Base-by-base conservation (phyloP, 2,888 invertebrate species). In the Apamea crenata region DNA sequence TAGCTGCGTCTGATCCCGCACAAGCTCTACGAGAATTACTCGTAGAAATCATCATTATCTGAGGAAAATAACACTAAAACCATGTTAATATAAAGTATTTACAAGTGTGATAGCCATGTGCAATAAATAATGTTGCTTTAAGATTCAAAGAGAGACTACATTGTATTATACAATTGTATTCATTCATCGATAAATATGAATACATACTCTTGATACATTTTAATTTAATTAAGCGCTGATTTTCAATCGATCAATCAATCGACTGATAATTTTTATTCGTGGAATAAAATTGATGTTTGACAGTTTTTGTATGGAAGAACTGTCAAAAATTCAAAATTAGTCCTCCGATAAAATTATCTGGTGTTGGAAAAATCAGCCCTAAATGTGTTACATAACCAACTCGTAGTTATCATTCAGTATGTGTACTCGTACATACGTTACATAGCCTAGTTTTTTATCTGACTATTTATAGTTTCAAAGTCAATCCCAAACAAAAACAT, bases 1-100 rank as follows among this genome's bases (percentile, higher is more conserved):
- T 66, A 78, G 78, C 82, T 77, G 74, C 71, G 56, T 85, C 85
- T 85, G 86, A 85, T 85, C 85, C 85, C 85, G 74, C 86, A 85
- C 86, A 85, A 85, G 84, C 68, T 72, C 85, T 85, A 85, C 85
- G 84, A 85, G 78, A 25, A 21, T 71, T 56, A 76, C 53, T 85
- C 85, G 78, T 82, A 85, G 82, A 72, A 10, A 61, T 68, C 85
- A 85, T 85, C 65, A 74, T 82, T 66, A 85, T 85, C 84, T 85
- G 84, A 85, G 84, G 74, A 85, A 85, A 85, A 84, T 71, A 85
- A 85, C 36, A 85, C 84, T 85, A n/a, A 77, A 74, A 81, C 72
- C 50, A 78, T 65, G 78, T 85, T 85, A 85, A 74, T 85, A 85
- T 68, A 25, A 69, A 59, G 73, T 21, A 76, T 53, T 59, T 44